Percentiles rank a stretch among this genome's conserved stretches.
Evolutionary conservation across 2,113 vertebrate species (phyloP).

Genomic region (Channa maculata): DNA sequence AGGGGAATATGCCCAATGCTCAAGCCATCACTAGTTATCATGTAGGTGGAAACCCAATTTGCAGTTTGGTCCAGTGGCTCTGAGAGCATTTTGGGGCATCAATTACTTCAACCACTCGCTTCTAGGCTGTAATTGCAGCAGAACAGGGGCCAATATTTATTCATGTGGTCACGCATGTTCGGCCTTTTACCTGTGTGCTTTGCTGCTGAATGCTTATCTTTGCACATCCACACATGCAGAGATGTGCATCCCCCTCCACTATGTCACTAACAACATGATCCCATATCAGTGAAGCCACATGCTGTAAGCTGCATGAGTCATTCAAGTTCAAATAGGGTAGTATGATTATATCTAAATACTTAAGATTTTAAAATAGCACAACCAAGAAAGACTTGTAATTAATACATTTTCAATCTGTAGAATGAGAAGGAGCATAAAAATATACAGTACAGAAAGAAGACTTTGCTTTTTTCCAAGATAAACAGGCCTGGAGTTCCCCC

Average conservation of each 20-base stretch:
- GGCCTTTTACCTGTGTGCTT: constrained; percentile 78
- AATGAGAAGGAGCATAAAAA: constrained; percentile 17
- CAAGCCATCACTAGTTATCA: constrained; percentile 62
- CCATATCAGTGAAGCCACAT: constrained; percentile 7
- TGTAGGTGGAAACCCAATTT: constrained; percentile 76
- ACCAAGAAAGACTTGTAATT: constrained; percentile 27
- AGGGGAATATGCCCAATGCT: constrained; percentile 41
- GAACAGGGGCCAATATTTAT: constrained; percentile 78
- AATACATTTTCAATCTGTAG: constrained; percentile 47
- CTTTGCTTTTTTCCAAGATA: constrained; percentile 49
- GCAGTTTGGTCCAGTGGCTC: constrained; percentile 67
- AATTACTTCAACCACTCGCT: constrained; percentile 81
- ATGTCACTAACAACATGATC: background rate
- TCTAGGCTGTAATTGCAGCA: constrained; percentile 80
- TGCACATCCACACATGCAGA: constrained; percentile 48
- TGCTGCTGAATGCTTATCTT: constrained; percentile 80
- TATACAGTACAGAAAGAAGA: constrained; percentile 14
- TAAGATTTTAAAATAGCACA: background rate
- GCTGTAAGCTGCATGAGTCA: constrained; percentile 1
- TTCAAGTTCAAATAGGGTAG: background rate
- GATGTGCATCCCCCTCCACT: constrained; percentile 8
- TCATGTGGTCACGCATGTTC: constrained; percentile 73
- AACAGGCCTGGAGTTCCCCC: constrained; percentile 31
- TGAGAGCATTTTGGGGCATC: constrained; percentile 67
- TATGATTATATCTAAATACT: constrained; percentile 8